Conservation (phyloP, 2,797 vertebrate genomes). For the Arnoldichthys spilopterus region DNA sequence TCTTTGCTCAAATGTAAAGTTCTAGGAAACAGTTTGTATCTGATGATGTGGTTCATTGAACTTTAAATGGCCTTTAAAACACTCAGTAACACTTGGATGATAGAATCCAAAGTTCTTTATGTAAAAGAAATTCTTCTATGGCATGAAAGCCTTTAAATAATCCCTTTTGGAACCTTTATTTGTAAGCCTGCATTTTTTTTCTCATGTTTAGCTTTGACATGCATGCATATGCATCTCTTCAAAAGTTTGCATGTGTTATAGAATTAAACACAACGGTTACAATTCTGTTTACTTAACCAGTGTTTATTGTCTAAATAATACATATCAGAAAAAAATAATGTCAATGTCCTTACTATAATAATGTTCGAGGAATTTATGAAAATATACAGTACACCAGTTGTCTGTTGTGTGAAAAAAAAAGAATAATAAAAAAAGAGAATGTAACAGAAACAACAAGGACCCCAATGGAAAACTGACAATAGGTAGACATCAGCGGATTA, state of each 20-base stretch:
- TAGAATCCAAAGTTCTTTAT: too few species aligned
- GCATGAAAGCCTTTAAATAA: too few species aligned
- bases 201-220: too few species aligned
- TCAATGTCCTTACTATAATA: conserved; percentile 59
- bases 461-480: conserved; percentile 43
- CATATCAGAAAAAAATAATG: conserved; percentile 65
- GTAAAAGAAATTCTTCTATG: too few species aligned
- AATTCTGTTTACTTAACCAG: conserved; percentile 61
- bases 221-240: neutral
- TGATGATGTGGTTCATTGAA: too few species aligned
- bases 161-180: too few species aligned
- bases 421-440: conserved; percentile 17
- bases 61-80: too few species aligned
- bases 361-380: conserved; percentile 64
- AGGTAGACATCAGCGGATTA: conserved; percentile 31
- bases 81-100: too few species aligned
- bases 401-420: conserved; percentile 58
- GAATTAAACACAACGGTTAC: conserved; percentile 27
- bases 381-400: conserved; percentile 66
- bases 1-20: neutral
- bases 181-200: too few species aligned
- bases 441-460: conserved; percentile 40
- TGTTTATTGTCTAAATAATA: conserved; percentile 69
- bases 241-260: neutral
- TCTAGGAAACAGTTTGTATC: neutral